Evolutionary conservation across 2,888 invertebrate species (phyloP), one percentile per base, ranked within the genome.

Genomic region (Serripes groenlandicus): DNA sequence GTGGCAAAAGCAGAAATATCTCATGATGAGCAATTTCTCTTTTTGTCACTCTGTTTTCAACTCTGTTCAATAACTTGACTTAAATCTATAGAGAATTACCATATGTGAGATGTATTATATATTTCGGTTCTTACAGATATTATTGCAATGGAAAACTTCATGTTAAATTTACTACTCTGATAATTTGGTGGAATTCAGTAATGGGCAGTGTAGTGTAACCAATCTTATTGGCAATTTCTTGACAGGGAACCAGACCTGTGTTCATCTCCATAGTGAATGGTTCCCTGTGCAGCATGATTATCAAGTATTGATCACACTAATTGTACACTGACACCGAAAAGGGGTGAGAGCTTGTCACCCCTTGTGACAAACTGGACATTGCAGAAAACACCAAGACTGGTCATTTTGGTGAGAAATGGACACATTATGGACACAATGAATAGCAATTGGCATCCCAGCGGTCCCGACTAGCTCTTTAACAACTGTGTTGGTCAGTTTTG

Each of bases 361-460:
- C 75, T 64, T 35, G 26, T 76, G 86, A 86, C 86, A 81, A 68
- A 26, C 58, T 35, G 69, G 78, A 83, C 86, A 83, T 86, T 83
- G 83, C 69, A 30, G 35, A 42, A 78, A 78, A 83, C 83, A 78
- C 81, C 56, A 56, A 21, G 60, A 75, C 68, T 83, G 86, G 83
- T 81, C 86, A 86, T 78, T 86, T 76, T 18, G 72, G 83, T 79
- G 83, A 78, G 83, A 83, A 86, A 78, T 83, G 83, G 83, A 69
- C 81, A 83, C 70, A 35, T 83, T 80, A 66, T 35, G 52, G 69
- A 68, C 52, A 75, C 58, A 86, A 75, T 78, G 81, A 75, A 60
- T 34, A 69, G 72, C 68, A 81, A 81, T 83, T 75, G 73, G 60
- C 70, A 52, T 78, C 86, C 78, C 83, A 66, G 28, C 69, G 83